Evolutionary conservation across 2,113 vertebrate species (phyloP).

Genomic region (Apistogramma diplotaenia): DNA sequence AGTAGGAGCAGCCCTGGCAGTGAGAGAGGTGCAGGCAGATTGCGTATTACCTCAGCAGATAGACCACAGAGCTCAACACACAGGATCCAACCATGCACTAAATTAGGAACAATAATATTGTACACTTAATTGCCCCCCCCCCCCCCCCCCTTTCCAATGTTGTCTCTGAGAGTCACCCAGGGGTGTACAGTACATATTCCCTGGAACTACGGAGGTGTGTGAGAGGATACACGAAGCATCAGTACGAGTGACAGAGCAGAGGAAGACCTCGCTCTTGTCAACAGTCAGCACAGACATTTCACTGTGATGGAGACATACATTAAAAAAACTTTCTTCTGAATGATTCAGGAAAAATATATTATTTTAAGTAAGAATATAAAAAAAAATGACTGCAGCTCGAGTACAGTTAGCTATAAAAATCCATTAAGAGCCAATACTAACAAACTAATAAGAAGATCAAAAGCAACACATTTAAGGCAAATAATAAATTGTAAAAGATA

Average conservation of each 20-base stretch:
- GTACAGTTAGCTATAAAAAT: neutral
- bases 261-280: neutral
- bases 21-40: conserved; percentile 92
- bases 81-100: conserved; percentile 98
- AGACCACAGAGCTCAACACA: conserved; percentile 94
- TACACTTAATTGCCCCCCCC: conserved; percentile 88
- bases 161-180: conserved; percentile 61
- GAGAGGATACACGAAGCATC: conserved; percentile 40
- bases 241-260: conserved; percentile 15
- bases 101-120: conserved; percentile 98
- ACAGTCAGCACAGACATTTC: neutral
- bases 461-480: neutral
- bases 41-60: conserved; percentile 92
- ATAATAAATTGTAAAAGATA: neutral
- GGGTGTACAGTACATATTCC: conserved; percentile 66
- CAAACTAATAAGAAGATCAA: neutral
- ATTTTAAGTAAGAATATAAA: neutral
- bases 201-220: conserved; percentile 46
- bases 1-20: conserved; percentile 92
- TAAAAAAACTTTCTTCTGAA: neutral
- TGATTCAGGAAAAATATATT: neutral
- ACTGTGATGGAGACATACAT: neutral
- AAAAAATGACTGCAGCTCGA: neutral
- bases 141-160: conserved; percentile 9
- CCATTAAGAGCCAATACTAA: neutral